A percentile compares a stretch with the other conserved stretches of the same genome.
Conservation (phyloP, 1,140 invertebrate genomes). For the Scaptomyza montana region DNA sequence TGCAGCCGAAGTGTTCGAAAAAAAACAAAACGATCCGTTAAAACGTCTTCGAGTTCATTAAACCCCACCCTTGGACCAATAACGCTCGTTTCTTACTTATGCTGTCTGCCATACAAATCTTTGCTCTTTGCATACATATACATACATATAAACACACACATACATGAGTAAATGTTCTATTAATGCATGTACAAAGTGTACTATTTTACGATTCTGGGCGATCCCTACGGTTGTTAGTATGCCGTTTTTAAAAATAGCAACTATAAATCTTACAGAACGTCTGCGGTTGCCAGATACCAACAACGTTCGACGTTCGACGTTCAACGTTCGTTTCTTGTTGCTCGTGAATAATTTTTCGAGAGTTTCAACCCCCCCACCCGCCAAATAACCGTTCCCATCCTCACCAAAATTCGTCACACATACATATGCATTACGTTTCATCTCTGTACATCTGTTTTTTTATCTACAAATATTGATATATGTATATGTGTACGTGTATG, state of each 20-base stretch:
- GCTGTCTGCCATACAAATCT: background rate
- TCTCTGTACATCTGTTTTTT: slow-evolving; percentile 8
- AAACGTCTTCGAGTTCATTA: slow-evolving; percentile 12
- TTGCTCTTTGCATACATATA: slow-evolving; percentile 1
- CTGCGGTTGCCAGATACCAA: slow-evolving; percentile 40
- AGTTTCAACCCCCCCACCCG: background rate
- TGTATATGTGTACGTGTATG: background rate
- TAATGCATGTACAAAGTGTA: background rate
- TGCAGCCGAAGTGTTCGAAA: too few relatives aligned
- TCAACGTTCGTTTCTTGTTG: slow-evolving; percentile 1
- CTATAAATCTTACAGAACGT: slow-evolving; percentile 73
- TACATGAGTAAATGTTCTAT: too few relatives aligned
- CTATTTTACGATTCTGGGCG: slow-evolving; percentile 23
- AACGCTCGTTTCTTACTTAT: background rate
- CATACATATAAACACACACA: background rate
- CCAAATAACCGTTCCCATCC: slow-evolving; percentile 50
- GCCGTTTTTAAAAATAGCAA: slow-evolving; percentile 79
- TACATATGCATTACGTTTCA: slow-evolving; percentile 56
- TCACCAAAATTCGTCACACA: too few relatives aligned
- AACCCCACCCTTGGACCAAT: slow-evolving; percentile 14
- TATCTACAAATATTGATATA: background rate
- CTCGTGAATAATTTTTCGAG: background rate
- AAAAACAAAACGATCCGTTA: background rate
- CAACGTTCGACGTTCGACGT: slow-evolving; percentile 41
- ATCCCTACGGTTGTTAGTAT: slow-evolving; percentile 75